phyloP scores from a whole-genome alignment of 2,113 vertebrate genomes.

The Engraulis encrasicolus region DNA sequence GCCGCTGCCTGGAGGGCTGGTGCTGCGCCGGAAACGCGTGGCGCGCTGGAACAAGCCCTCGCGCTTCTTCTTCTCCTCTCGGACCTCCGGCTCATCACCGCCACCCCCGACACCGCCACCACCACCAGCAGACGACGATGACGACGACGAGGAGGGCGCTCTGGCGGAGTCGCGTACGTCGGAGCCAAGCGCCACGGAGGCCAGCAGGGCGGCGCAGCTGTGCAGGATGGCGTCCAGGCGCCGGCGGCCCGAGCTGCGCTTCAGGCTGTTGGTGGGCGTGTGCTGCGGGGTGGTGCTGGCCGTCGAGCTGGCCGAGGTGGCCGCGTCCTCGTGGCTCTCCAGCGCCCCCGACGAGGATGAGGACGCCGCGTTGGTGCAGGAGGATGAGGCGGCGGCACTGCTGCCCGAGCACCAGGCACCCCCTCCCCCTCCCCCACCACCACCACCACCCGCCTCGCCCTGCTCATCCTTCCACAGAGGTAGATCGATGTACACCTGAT shows the following conservation, averaged over 20 bases:
- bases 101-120: too few species aligned
- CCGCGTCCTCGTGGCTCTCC: slow-evolving; percentile 79
- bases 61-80: slow-evolving; percentile 85
- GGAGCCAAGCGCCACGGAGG: slow-evolving; percentile 84
- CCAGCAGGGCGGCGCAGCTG: slow-evolving; percentile 83
- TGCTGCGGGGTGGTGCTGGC: slow-evolving; percentile 81
- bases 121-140: too few species aligned
- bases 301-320: slow-evolving; percentile 77
- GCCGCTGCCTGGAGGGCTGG: slow-evolving; percentile 68
- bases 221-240: slow-evolving; percentile 83
- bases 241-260: slow-evolving; percentile 72
- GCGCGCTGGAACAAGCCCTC: slow-evolving; percentile 85
- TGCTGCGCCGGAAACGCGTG: slow-evolving; percentile 81
- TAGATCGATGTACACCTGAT: slow-evolving; percentile 87
- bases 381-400: background rate
- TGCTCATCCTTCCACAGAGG: slow-evolving; percentile 90
- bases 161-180: slow-evolving; percentile 82
- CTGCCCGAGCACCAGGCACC: slow-evolving; percentile 26
- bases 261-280: slow-evolving; percentile 84
- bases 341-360: slow-evolving; percentile 38
- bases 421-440: slow-evolving; percentile 70
- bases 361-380: background rate
- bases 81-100: slow-evolving; percentile 70
- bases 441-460: slow-evolving; percentile 65
- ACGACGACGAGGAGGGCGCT: too few species aligned